Percentiles rank a stretch among this genome's conserved stretches.
Conservation (phyloP, 2,797 vertebrate species). For the Poecilia gillii region DNA sequence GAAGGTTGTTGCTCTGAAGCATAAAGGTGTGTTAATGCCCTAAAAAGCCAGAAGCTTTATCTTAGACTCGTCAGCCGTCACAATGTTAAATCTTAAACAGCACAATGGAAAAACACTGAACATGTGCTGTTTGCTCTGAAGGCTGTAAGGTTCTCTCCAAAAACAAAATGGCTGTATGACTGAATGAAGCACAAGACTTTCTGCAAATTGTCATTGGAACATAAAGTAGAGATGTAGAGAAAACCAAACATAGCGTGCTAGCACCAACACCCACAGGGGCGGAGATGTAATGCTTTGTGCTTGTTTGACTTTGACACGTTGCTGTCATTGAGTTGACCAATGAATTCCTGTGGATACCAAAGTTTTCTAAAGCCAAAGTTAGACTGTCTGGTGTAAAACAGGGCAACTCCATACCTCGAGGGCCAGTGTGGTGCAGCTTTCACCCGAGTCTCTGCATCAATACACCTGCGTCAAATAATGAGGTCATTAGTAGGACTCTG, state of each 20-base stretch:
- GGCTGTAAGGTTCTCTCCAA: background rate
- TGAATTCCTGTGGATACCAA: background rate
- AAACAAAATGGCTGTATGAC: background rate
- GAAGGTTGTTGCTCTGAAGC: background rate
- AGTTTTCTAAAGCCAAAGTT: background rate
- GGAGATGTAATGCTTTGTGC: background rate
- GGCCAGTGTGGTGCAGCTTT: too few species aligned
- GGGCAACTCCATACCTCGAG: too few species aligned
- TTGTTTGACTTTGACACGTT: background rate
- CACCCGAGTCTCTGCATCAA: too few species aligned
- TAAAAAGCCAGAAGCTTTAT: background rate
- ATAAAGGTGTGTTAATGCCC: background rate
- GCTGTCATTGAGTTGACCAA: background rate
- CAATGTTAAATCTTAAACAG: background rate
- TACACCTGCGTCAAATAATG: too few species aligned
- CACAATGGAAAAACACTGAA: background rate
- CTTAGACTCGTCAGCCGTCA: background rate
- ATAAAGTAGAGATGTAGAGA: background rate
- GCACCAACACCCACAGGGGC: background rate
- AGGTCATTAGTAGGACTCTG: too few species aligned
- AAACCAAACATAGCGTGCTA: background rate
- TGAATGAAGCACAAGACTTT: background rate
- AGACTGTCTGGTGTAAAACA: background rate
- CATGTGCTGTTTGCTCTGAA: background rate
- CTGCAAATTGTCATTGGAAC: background rate